Conservation (phyloP, 2,113 vertebrate species). For the Nyctereutes procyonoides region DNA sequence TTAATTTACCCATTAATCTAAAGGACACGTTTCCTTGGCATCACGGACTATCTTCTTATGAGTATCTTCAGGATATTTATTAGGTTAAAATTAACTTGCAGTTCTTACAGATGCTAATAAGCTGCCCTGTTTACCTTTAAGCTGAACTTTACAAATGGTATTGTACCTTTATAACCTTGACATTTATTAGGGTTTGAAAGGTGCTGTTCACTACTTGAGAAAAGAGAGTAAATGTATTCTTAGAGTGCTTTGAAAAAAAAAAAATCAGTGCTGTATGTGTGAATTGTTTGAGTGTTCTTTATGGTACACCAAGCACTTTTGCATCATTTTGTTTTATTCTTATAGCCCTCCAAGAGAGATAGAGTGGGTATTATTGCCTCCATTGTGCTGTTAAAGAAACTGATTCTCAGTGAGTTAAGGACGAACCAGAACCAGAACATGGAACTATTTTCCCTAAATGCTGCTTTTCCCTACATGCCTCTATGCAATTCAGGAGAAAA, state of each 20-base stretch:
- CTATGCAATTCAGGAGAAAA: background rate
- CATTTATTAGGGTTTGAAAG: constrained; percentile 79
- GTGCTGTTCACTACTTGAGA: constrained; percentile 60
- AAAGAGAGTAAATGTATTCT: constrained; percentile 61
- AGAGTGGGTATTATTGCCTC: background rate
- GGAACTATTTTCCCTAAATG: background rate
- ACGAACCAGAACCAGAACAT: background rate
- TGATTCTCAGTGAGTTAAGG: background rate
- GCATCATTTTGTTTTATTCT: constrained; percentile 46
- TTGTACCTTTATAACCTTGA: constrained; percentile 78
- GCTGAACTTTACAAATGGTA: constrained; percentile 78
- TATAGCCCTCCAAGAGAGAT: background rate
- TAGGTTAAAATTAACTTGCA: constrained; percentile 77
- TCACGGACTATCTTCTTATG: constrained; percentile 61
- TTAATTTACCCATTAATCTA: constrained; percentile 66
- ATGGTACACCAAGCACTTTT: background rate
- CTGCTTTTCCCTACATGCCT: background rate
- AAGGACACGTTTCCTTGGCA: constrained; percentile 43
- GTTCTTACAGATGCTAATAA: constrained; percentile 59
- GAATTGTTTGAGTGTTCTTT: constrained; percentile 63
- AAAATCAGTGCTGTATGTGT: background rate
- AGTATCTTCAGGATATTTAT: constrained; percentile 62
- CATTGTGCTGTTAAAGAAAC: background rate
- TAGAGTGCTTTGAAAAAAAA: constrained; percentile 53
- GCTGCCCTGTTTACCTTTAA: constrained; percentile 68